A percentile compares a stretch with the other conserved stretches of the same genome.
Evolutionary conservation across 2,113 vertebrate species (phyloP).

Genomic region (Arothron firmamentum): DNA sequence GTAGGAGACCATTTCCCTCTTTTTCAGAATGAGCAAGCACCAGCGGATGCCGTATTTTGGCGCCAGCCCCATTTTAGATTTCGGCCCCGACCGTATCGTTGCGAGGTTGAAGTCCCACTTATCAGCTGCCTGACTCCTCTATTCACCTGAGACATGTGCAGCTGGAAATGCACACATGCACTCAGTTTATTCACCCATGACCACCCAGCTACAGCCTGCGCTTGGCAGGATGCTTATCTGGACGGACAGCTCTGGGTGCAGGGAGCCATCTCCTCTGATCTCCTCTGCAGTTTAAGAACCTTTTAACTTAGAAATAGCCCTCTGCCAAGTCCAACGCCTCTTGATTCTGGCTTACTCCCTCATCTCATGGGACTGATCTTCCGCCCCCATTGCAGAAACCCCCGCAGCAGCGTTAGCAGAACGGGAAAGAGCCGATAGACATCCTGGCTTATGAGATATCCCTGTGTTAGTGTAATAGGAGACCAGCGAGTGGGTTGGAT

Average conservation of each 20-base stretch:
- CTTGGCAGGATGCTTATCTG: conserved; percentile 71
- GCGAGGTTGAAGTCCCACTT: conserved; percentile 4
- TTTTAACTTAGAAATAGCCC: conserved; percentile 72
- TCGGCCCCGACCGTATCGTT: neutral
- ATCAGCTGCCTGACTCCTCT: conserved; percentile 26
- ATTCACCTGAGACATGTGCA: conserved; percentile 36
- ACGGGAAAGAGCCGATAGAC: conserved; percentile 60
- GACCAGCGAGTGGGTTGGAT: conserved; percentile 66
- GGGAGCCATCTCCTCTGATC: conserved; percentile 69
- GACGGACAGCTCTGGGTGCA: conserved; percentile 63
- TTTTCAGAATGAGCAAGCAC: neutral
- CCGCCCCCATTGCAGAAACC: conserved; percentile 59
- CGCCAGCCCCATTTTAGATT: neutral
- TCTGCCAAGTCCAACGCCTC: conserved; percentile 59
- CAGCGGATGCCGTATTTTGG: neutral
- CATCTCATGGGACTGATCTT: conserved; percentile 70
- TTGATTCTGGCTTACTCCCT: conserved; percentile 66
- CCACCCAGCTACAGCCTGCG: conserved; percentile 52
- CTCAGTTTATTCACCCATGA: conserved; percentile 57
- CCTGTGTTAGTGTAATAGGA: conserved; percentile 63
- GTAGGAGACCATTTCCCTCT: neutral
- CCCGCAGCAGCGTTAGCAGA: conserved; percentile 63
- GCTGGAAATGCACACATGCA: conserved; percentile 44
- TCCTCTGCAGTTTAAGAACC: conserved; percentile 72
- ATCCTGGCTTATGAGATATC: conserved; percentile 69